These are phyloP conservation scores for Molossus molossus DNA, from an alignment of 2,797 vertebrate genomes.

Conservation along the genomic window DNA sequence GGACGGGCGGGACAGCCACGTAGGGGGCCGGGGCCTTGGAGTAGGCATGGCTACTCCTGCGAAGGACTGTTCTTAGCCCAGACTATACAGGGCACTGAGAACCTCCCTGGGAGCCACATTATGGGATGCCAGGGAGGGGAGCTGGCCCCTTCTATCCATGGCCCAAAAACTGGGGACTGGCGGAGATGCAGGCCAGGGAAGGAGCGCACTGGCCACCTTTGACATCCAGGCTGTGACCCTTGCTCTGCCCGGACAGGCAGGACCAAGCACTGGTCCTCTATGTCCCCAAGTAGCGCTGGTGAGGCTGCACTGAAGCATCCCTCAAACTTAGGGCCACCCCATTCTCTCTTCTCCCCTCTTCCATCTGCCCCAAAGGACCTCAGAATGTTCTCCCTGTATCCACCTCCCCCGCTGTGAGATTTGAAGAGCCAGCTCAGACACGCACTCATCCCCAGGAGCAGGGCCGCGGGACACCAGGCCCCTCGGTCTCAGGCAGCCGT, in stretches of 20 bases:
- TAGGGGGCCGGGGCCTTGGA: no score
- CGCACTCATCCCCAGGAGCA: neutral
- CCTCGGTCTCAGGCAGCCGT: fast-evolving
- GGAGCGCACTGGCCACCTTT: fast-evolving
- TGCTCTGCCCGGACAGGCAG: neutral
- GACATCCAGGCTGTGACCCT: fast-evolving
- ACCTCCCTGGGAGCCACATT: neutral
- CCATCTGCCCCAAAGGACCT: neutral
- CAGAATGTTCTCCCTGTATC: no score
- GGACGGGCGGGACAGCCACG: fast-evolving
- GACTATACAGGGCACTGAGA: fast-evolving
- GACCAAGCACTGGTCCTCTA: fast-evolving
- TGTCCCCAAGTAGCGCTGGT: neutral
- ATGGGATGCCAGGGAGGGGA: fast-evolving
- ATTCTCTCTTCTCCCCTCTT: neutral
- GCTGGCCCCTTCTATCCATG: neutral
- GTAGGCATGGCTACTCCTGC: neutral
- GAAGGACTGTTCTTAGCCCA: neutral
- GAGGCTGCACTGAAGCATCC: neutral
- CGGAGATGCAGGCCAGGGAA: neutral
- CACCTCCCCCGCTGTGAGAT: neutral
- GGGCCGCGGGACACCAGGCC: fast-evolving
- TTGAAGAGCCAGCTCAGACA: neutral
- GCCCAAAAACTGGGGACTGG: fast-evolving
- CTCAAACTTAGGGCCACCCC: neutral